Evolutionary conservation across 2,113 vertebrate genomes (phyloP).

Genomic region (Onychorhynchus coronatus): DNA sequence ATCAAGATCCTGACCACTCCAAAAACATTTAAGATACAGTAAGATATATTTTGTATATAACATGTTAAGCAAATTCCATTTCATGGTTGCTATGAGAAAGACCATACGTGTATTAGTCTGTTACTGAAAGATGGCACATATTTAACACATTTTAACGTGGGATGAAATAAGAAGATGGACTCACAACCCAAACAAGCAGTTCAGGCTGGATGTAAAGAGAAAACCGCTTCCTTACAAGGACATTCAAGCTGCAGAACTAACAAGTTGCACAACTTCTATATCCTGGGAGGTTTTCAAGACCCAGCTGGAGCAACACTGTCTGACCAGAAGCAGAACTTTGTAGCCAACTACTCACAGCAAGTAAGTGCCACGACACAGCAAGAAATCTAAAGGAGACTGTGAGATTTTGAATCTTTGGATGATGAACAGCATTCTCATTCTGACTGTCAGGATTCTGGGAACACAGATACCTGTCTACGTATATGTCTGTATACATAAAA

Average conservation of each 20-base stretch:
- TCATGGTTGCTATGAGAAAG: neutral
- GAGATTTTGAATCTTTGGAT: neutral
- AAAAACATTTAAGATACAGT: neutral
- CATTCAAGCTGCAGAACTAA: neutral
- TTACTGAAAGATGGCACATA: neutral
- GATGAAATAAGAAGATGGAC: neutral
- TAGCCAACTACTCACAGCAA: accelerated
- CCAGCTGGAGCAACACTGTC: neutral
- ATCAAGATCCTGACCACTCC: neutral
- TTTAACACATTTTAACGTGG: neutral
- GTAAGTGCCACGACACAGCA: neutral
- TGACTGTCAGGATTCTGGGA: neutral
- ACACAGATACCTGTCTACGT: neutral
- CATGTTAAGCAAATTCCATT: neutral
- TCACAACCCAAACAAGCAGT: neutral
- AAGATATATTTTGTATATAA: neutral
- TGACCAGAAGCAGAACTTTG: neutral
- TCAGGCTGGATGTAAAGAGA: neutral
- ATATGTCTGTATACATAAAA: neutral
- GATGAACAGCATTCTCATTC: no score
- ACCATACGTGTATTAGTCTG: accelerated
- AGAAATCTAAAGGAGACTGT: neutral
- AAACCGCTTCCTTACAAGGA: neutral
- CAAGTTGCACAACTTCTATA: neutral
- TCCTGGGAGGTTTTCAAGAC: neutral